Conservation (phyloP, 2,888 invertebrate species). For the Eledona agricola region DNA sequence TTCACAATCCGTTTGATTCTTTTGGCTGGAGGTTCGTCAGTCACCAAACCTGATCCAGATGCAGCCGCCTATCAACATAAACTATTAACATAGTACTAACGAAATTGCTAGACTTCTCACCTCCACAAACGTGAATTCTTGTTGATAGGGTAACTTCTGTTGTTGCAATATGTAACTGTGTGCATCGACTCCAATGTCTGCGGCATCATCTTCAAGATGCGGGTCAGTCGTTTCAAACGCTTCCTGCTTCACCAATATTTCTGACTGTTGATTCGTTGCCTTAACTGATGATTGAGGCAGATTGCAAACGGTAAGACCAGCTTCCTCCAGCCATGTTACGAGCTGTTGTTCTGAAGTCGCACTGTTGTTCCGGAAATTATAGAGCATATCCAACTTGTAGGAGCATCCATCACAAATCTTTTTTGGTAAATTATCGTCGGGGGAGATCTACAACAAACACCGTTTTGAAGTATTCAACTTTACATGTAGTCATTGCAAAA, state of each 20-base stretch:
- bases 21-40: slow-evolving; percentile 51
- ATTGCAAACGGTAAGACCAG: slow-evolving; percentile 37
- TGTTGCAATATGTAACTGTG: slow-evolving; percentile 49
- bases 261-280: slow-evolving; percentile 20
- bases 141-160: slow-evolving; percentile 47
- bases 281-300: slow-evolving; percentile 6
- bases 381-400: slow-evolving; percentile 75
- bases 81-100: background rate
- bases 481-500: slow-evolving; percentile 1
- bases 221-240: slow-evolving; percentile 21
- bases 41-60: slow-evolving; percentile 13
- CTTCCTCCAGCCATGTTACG: slow-evolving; percentile 56
- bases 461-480: no score
- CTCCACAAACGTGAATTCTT: slow-evolving; percentile 29
- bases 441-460: slow-evolving; percentile 67
- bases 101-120: slow-evolving; percentile 6
- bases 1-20: slow-evolving; percentile 52
- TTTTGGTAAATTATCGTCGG: slow-evolving; percentile 74
- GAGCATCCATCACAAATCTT: slow-evolving; percentile 77
- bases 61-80: slow-evolving; percentile 4
- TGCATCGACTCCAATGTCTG: slow-evolving; percentile 5
- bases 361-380: slow-evolving; percentile 76
- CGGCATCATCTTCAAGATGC: slow-evolving; percentile 11
- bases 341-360: slow-evolving; percentile 70
- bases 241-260: slow-evolving; percentile 31